Percentiles rank a stretch among this genome's conserved stretches.
phyloP scores from a whole-genome alignment of 2,797 vertebrate species.

The Alauda arvensis region DNA sequence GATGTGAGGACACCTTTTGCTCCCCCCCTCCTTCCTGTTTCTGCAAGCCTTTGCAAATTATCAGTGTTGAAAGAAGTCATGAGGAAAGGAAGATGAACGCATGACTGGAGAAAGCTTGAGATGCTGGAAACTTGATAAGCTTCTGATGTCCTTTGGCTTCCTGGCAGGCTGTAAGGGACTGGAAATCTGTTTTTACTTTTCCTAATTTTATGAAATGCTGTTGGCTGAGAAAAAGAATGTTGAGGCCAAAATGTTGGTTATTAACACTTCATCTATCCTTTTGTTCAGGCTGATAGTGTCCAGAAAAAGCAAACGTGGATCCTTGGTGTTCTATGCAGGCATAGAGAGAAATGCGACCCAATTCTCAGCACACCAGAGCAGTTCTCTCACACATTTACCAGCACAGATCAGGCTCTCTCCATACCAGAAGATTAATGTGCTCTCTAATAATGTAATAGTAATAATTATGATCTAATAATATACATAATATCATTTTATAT shows the following conservation, averaged over 20 bases:
- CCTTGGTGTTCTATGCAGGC: background rate
- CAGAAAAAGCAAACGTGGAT: background rate
- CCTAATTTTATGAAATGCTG: background rate
- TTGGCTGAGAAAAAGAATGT: background rate
- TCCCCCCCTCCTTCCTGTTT: background rate
- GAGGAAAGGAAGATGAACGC: background rate
- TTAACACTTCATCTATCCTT: background rate
- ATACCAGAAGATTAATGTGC: fast-evolving
- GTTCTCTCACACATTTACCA: background rate
- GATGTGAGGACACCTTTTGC: background rate
- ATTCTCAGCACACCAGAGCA: background rate
- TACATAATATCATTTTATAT: background rate
- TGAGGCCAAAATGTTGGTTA: background rate
- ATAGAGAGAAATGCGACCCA: fast-evolving
- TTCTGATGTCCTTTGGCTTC: background rate
- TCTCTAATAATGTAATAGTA: background rate
- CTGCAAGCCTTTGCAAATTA: background rate
- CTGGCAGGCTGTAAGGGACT: background rate
- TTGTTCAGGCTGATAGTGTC: background rate
- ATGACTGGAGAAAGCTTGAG: background rate
- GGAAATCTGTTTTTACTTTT: background rate
- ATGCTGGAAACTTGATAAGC: background rate
- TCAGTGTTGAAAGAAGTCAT: background rate
- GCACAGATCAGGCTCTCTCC: background rate
- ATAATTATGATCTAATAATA: background rate